Evolutionary conservation across 2,113 vertebrate species (phyloP).

Genomic region (Sphaerodactylus townsendi): DNA sequence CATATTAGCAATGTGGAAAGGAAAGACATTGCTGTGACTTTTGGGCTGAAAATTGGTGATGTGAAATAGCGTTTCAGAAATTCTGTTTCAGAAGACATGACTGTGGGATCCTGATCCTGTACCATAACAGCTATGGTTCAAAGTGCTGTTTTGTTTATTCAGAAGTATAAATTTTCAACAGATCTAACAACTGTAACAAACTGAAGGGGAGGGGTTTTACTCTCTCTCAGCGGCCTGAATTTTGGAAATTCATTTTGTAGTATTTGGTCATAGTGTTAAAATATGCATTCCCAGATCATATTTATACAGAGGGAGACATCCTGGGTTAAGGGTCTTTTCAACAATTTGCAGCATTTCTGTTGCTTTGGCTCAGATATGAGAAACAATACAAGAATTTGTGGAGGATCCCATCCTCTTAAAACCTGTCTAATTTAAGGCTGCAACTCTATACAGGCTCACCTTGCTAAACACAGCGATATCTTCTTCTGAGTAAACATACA

Average conservation of each 20-base stretch:
- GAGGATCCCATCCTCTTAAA: neutral
- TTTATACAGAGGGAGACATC: neutral
- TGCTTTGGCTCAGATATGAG: neutral
- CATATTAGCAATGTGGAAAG: neutral
- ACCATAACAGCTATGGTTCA: neutral
- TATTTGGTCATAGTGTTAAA: neutral
- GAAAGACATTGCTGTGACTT: neutral
- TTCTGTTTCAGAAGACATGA: neutral
- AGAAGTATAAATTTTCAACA: neutral
- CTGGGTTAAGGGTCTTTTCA: neutral
- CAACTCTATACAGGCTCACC: no score
- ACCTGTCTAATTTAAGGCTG: neutral
- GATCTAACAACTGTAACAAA: neutral
- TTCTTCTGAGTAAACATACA: no score
- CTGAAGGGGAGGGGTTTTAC: no score
- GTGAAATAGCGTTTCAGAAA: neutral
- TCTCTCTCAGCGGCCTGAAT: neutral
- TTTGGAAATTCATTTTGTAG: neutral
- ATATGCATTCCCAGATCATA: neutral
- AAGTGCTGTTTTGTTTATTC: neutral
- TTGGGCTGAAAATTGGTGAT: accelerated
- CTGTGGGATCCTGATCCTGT: neutral
- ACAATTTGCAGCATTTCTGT: neutral
- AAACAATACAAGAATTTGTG: neutral
- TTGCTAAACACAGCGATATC: no score